Evolutionary conservation across 2,888 invertebrate species (phyloP).

Genomic region (Parnassius mnemosyne): DNA sequence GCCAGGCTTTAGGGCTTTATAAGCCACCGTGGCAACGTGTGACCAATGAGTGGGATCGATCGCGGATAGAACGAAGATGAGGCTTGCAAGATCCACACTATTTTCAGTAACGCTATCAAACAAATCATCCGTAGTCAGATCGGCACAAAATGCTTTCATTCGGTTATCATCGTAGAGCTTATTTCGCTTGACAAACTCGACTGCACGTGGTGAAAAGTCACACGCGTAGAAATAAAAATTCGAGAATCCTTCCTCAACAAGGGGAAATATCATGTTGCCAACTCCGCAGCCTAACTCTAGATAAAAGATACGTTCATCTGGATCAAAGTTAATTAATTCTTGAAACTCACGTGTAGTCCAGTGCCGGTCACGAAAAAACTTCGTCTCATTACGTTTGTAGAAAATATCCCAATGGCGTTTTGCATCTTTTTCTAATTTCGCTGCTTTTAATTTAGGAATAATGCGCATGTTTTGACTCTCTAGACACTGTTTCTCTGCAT

Average conservation of each 20-base stretch:
- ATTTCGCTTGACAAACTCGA: slow-evolving; percentile 89
- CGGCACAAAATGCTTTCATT: slow-evolving; percentile 91
- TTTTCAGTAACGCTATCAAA: slow-evolving; percentile 72
- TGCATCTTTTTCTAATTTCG: slow-evolving; percentile 89
- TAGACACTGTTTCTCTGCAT: slow-evolving; percentile 82
- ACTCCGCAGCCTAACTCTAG: slow-evolving; percentile 97
- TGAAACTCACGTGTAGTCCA: slow-evolving; percentile 98
- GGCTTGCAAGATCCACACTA: slow-evolving; percentile 89
- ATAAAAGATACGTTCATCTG: slow-evolving; percentile 80
- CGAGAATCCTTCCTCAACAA: slow-evolving; percentile 87
- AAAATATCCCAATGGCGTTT: slow-evolving; percentile 97
- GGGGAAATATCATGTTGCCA: slow-evolving; percentile 96
- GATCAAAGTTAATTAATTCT: slow-evolving; percentile 83
- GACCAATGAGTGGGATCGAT: slow-evolving; percentile 92
- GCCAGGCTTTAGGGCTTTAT: slow-evolving; percentile 83
- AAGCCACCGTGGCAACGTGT: slow-evolving; percentile 83
- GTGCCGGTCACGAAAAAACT: slow-evolving; percentile 97
- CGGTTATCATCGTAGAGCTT: slow-evolving; percentile 82
- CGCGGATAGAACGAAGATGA: slow-evolving; percentile 97
- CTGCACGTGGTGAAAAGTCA: slow-evolving; percentile 95
- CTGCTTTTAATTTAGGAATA: slow-evolving; percentile 85
- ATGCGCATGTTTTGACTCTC: slow-evolving; percentile 82
- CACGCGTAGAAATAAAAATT: slow-evolving; percentile 90
- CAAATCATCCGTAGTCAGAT: slow-evolving; percentile 87
- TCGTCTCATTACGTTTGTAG: slow-evolving; percentile 95